Conservation (phyloP, 2,888 invertebrate genomes). For the Drosophila heteroneura region DNA sequence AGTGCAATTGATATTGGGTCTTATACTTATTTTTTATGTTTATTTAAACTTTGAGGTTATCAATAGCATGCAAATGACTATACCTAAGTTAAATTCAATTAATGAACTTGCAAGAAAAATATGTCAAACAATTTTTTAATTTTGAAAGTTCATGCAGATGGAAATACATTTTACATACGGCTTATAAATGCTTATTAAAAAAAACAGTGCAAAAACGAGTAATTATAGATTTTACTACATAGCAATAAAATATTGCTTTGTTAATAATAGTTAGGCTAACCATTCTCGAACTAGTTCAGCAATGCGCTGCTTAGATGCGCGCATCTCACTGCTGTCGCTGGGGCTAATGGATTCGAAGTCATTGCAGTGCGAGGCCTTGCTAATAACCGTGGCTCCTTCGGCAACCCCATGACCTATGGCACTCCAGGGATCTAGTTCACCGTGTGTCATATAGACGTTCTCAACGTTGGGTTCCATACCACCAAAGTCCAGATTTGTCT, state of each 20-base stretch:
- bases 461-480: slow-evolving; percentile 85
- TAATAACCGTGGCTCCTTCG: slow-evolving; percentile 76
- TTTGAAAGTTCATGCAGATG: background rate
- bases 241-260: background rate
- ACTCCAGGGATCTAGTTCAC: slow-evolving; percentile 87
- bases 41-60: too few relatives aligned
- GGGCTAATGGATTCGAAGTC: slow-evolving; percentile 79
- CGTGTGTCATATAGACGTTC: slow-evolving; percentile 87
- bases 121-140: background rate
- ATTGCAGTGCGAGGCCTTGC: slow-evolving; percentile 78
- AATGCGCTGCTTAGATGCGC: slow-evolving; percentile 77
- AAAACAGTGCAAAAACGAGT: background rate
- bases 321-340: slow-evolving; percentile 77
- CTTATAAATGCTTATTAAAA: background rate
- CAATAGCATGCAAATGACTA: background rate
- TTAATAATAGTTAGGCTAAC: slow-evolving; percentile 62
- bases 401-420: slow-evolving; percentile 85
- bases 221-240: background rate
- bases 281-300: slow-evolving; percentile 77
- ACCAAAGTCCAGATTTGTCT: slow-evolving; percentile 86
- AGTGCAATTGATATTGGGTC: too few relatives aligned
- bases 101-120: background rate
- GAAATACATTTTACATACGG: background rate
- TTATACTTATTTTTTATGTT: too few relatives aligned
- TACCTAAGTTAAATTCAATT: background rate